These are phyloP conservation scores for Hypsibius dujardini DNA, from an alignment of 1,140 invertebrate species.

Conservation along the genomic window DNA sequence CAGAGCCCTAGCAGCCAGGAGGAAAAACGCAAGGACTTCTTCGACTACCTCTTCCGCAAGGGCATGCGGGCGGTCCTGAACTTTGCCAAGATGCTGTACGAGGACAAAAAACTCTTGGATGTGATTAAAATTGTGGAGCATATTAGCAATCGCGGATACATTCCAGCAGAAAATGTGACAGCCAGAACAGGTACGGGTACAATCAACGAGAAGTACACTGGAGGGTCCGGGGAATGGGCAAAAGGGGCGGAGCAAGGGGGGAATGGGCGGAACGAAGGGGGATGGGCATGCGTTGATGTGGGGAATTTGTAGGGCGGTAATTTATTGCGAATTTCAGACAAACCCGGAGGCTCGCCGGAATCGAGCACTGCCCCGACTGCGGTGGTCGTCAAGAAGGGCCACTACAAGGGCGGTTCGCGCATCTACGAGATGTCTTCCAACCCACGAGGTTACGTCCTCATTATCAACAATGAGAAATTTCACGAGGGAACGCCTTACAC, in stretches of 20 bases:
- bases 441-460: neutral
- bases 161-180: too few species aligned
- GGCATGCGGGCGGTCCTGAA: neutral
- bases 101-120: neutral
- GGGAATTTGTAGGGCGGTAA: too few species aligned
- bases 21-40: neutral
- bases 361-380: neutral
- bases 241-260: too few species aligned
- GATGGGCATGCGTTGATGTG: too few species aligned
- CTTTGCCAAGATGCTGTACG: neutral
- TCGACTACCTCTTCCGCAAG: neutral
- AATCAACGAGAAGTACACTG: too few species aligned
- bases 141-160: neutral
- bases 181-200: too few species aligned
- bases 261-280: too few species aligned
- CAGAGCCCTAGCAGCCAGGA: too few species aligned
- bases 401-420: conserved; percentile 4
- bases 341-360: neutral
- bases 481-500: neutral
- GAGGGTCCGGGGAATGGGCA: too few species aligned
- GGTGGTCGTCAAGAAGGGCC: neutral
- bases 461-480: conserved; percentile 14
- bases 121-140: conserved; percentile 6
- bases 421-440: neutral
- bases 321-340: neutral